Base-by-base conservation (phyloP, 2,797 vertebrate genomes). In the Naso thynnoides region DNA sequence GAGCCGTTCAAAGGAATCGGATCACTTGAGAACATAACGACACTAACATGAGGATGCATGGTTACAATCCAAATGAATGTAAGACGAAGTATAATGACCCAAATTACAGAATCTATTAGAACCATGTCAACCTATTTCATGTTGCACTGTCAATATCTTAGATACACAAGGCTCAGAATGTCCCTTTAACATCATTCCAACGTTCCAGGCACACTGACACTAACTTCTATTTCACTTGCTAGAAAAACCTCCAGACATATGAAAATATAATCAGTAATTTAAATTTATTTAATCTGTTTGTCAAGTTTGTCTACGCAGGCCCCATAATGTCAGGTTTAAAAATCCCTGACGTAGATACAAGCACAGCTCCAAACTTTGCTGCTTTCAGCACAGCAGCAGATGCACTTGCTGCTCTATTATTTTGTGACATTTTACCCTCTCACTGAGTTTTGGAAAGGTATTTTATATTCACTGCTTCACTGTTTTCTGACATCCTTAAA, bases 401-500 rank as follows among this genome's bases (percentile, higher is more conserved):
- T 61, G 18, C 15, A 21, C 31, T 27, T 41, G 14, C n/a, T 56
- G 41, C 33, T 23, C 31, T 33, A 38, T n/a, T 59, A 70, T 60
- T 53, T 7, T 36, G 23, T 38, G 15, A 58, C 21, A 61, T 67
- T 69, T 54, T 57, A 47, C 4, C 41, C 55, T 21, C 31, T 66
- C 31, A 1, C 39, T 8, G 33, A 59, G 23, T 44, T 53, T 33
- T 62, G 5, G 7, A 41, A 61, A 70, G 49, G 21, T 52, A 36
- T 78, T 81, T 79, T 58, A 39, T 58, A 53, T 59, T 79, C 39
- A 42, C 44, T 41, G 8, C 60, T 41, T 68, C 59, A 31, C 74
- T 24, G 49, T 57, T 64, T 60, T 39, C 36, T 57, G 38, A 9
- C 6, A 0, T 64, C 58, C 44, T 60, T 26, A 15, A 50, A 65